Evolutionary conservation across 2,113 vertebrate genomes (phyloP), one percentile per base, ranked within the genome.

Genomic region (Danio rerio): DNA sequence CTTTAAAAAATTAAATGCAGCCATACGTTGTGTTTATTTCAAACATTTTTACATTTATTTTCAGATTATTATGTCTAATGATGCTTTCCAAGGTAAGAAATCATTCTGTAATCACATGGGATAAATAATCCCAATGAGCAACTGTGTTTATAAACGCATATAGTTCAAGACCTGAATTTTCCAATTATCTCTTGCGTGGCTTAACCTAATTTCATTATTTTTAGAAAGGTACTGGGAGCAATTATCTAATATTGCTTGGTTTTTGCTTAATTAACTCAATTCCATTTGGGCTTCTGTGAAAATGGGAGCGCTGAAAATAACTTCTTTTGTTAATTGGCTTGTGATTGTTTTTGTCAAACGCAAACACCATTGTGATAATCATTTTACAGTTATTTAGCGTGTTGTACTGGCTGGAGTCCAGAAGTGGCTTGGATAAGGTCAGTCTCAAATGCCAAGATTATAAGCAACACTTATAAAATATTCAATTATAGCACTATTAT

Each of bases 271-370:
- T 84, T 84, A 80, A 59, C 9, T 59, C 20, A 74, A 80, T 12
- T 69, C 62, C 62, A 69, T 68, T 76, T 59, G 74, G 74, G 81
- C 74, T 52, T 78, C 47, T 42, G 15, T 69, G 63, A 47, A 78
- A 82, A 77, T 58, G 47, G 18, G 10, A 58, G 53, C 16, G 21
- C 42, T 78, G 63, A 61, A 42, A 70, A 83, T 78, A 56, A 18
- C 61, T 68, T 75, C 75, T n/a, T 59, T 76, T 42, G 47, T 82
- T 66, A 68, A 66, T 55, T 68, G 31, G 20, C 59, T 58, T 18
- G 21, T 75, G 20, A 50, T 66, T 53, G 31, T 72, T 65, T 69
- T 61, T 15, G 43, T 70, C 4, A 59, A 18, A 77, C 8, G 53
- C 71, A 83, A 83, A 75, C 40, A 21, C 18, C 61, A 55, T 12